Base-by-base conservation (phyloP, 2,888 invertebrate species). In the Lacanobia oleracea region DNA sequence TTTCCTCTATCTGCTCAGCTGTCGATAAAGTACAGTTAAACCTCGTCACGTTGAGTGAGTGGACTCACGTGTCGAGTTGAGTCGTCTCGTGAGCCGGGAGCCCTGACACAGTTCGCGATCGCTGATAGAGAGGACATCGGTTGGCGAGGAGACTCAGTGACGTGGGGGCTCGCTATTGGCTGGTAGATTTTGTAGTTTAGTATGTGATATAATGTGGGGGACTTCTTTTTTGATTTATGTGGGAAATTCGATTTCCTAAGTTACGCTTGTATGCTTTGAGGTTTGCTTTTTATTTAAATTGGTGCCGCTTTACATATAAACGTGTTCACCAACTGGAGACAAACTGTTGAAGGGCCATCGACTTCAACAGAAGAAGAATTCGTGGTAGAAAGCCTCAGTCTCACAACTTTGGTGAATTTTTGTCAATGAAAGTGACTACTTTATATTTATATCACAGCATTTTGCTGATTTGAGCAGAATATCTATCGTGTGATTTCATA, bases 31-130 rank as follows among this genome's bases (percentile, higher is more conserved):
- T 54, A 62, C 50, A 60, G 75, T 54, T 21, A 21, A 48, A 33
- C 16, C 37, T 50, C 37, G 51, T 60, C 83, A 79, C 83, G 83
- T 83, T 74, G 82, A n/a, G 14, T 51, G 50, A 33, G 27, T 33
- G 51, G 23, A 18, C 51, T 73, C 80, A 82, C 83, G 80, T 79
- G 83, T 57, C 59, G 43, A 14, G 14, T 40, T 33, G 27, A 23
- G 23, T 56, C 37, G 80, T 74, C 73, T 68, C 73, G 66, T 63
- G 63, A 77, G 76, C 59, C 72, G 63, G 50, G 60, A 77, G 79
- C 68, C 77, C 65, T 83, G 83, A 83, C 83, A 83, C 75, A 85
- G 63, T 82, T 84, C 21, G 69, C 51, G 69, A 67, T 40, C 68
- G 60, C 56, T 66, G 73, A 62, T 56, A 70, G 51, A 37, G 65